phyloP scores from a whole-genome alignment of 2,113 vertebrate genomes.

The Regulus satrapa region DNA sequence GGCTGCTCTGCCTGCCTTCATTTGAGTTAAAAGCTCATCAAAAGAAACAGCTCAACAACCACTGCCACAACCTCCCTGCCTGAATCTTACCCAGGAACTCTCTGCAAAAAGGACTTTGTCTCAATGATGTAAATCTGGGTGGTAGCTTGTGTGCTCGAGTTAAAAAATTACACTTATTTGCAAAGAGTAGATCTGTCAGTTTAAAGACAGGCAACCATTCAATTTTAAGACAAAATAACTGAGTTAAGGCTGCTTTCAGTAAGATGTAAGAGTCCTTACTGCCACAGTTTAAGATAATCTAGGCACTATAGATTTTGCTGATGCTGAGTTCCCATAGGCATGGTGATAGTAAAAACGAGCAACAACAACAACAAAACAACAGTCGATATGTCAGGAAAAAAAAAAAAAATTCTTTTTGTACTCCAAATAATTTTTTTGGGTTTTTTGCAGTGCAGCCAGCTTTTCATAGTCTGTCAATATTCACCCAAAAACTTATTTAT shows the following conservation, averaged over 20 bases:
- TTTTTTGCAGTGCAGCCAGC: background rate
- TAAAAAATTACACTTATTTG: background rate
- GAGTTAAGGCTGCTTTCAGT: background rate
- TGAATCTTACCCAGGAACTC: background rate
- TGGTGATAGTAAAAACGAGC: background rate
- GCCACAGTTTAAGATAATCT: background rate
- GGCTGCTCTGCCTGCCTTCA: background rate
- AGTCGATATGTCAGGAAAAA: background rate
- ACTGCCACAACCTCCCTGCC: background rate
- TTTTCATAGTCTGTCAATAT: background rate
- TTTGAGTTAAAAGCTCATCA: background rate
- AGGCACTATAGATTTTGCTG: background rate
- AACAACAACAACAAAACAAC: background rate
- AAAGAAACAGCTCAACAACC: background rate
- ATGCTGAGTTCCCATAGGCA: background rate
- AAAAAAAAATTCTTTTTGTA: background rate
- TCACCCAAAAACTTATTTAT: background rate
- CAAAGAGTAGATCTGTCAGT: background rate
- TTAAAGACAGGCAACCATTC: background rate
- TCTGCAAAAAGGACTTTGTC: background rate
- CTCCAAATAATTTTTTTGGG: background rate
- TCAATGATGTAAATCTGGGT: accelerated
- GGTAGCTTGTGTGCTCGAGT: background rate
- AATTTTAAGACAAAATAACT: background rate
- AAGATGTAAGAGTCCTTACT: background rate